phyloP scores from a whole-genome alignment of 2,797 vertebrate genomes.

The Crenichthys baileyi region DNA sequence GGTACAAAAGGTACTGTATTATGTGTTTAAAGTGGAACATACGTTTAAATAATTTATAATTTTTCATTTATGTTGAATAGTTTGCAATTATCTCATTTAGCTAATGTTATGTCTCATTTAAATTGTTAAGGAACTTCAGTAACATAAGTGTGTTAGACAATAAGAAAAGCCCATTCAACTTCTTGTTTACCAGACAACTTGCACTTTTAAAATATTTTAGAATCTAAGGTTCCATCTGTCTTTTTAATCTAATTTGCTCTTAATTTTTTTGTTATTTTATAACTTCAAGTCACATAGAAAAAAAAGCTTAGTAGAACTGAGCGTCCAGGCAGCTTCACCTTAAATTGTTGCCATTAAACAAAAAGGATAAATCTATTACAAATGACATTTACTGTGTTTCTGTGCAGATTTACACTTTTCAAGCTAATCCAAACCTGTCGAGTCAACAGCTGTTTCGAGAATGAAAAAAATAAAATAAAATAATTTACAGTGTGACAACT shows the following conservation, averaged over 20 bases:
- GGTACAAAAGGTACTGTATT: conserved; percentile 6
- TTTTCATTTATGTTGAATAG: conserved; percentile 4
- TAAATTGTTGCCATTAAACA: neutral
- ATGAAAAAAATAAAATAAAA: neutral
- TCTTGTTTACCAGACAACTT: neutral
- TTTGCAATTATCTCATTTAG: neutral
- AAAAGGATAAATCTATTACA: neutral
- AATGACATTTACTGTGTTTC: neutral
- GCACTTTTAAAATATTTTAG: neutral
- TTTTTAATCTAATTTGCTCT: neutral
- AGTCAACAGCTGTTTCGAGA: neutral
- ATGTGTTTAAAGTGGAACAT: neutral
- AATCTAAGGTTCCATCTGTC: neutral
- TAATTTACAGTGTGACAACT: neutral
- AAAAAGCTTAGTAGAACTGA: neutral
- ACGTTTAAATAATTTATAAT: neutral
- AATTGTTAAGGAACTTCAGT: neutral
- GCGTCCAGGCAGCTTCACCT: neutral
- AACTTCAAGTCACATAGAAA: neutral
- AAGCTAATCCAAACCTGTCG: too few relatives aligned
- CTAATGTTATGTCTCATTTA: neutral
- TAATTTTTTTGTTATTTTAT: neutral
- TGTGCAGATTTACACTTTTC: neutral
- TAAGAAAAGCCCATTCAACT: neutral
- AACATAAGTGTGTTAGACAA: neutral